These are phyloP conservation scores for Megaceryle torquata DNA, from an alignment of 2,113 vertebrate genomes.

Conservation along the genomic window DNA sequence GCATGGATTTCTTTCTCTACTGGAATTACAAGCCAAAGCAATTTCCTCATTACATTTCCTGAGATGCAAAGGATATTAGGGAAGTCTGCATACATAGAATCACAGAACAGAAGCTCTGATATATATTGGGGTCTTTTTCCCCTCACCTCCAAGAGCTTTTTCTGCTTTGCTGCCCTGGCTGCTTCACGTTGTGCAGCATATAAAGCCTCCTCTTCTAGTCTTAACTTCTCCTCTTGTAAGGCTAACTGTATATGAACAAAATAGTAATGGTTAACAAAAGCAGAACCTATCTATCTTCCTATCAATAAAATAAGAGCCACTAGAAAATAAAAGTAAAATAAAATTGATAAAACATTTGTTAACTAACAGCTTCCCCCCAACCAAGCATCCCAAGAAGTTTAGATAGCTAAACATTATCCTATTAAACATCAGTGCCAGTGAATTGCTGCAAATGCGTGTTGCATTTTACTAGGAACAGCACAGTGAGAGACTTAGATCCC, in stretches of 20 bases:
- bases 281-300: constrained; percentile 85
- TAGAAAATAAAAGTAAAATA: constrained; percentile 45
- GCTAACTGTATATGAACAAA: constrained; percentile 96
- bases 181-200: constrained; percentile 93
- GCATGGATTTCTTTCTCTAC: background rate
- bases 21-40: background rate
- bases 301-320: constrained; percentile 63
- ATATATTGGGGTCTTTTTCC: constrained; percentile 71
- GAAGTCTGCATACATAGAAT: background rate
- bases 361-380: background rate
- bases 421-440: background rate
- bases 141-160: constrained; percentile 97
- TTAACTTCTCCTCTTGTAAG: constrained; percentile 99
- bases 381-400: background rate
- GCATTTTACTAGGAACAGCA: background rate
- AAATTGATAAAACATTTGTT: constrained; percentile 6
- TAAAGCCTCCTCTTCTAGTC: constrained; percentile 98
- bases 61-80: background rate
- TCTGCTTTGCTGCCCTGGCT: constrained; percentile 94
- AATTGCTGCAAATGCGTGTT: background rate
- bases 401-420: background rate
- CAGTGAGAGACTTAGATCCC: background rate
- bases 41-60: background rate
- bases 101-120: constrained; percentile 67
- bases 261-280: constrained; percentile 86